Conservation (phyloP, 2,113 vertebrate species). For the Sterna hirundo region DNA sequence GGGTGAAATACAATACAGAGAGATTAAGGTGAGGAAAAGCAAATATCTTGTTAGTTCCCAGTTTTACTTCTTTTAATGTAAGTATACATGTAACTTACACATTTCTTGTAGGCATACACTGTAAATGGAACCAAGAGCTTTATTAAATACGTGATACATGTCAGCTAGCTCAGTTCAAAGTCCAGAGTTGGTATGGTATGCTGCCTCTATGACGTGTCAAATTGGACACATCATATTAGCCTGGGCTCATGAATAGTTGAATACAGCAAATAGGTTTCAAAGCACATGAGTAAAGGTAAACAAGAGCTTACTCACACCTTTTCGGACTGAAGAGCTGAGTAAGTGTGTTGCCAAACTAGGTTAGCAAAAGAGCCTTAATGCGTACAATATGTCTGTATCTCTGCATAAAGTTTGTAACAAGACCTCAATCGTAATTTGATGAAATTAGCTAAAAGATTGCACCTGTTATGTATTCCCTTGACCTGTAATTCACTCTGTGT, state of each 20-base stretch:
- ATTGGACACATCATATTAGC: not conserved
- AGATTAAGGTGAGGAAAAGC: not conserved
- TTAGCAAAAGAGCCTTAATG: not conserved
- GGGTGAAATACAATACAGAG: not conserved
- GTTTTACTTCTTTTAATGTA: not conserved
- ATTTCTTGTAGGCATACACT: not conserved
- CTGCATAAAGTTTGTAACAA: not conserved
- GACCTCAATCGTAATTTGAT: not conserved
- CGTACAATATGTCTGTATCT: not conserved
- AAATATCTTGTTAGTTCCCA: not conserved
- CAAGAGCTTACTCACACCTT: constrained; percentile 25
- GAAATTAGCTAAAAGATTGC: not conserved
- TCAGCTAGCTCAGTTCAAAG: not conserved
- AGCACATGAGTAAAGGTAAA: not conserved
- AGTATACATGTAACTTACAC: not conserved
- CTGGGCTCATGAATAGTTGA: not conserved
- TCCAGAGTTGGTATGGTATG: not conserved
- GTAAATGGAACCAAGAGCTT: not conserved
- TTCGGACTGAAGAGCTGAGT: not conserved
- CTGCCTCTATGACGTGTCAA: not conserved
- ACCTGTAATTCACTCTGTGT: not conserved
- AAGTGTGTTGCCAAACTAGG: not conserved
- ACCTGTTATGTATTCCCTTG: not conserved
- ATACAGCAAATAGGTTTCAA: not conserved
- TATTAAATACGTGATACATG: not conserved